Evolutionary conservation across 2,888 invertebrate genomes (phyloP).

Genomic region (Panorpa germanica): DNA sequence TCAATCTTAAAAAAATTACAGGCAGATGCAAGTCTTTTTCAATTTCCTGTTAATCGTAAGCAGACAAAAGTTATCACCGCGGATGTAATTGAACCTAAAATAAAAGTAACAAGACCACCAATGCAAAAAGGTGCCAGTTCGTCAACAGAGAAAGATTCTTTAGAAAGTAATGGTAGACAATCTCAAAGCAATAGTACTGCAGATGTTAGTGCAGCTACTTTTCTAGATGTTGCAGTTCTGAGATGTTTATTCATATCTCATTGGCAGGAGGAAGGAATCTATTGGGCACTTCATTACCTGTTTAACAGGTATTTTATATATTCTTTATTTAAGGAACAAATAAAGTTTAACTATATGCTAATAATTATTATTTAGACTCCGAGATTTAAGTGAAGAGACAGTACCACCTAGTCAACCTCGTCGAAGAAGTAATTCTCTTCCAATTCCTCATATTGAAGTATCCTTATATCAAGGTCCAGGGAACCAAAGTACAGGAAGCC

Average conservation of each 20-base stretch:
- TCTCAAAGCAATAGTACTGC: constrained; percentile 13
- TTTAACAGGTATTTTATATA: constrained; percentile 50
- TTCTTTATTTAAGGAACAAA: constrained; percentile 3
- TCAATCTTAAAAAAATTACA: constrained; percentile 16
- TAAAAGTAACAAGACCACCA: constrained; percentile 5
- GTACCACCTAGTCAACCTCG: constrained; percentile 60
- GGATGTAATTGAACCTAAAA: no score
- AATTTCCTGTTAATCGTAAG: constrained; percentile 25
- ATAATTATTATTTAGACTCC: constrained; percentile 34
- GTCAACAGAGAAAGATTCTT: constrained; percentile 61
- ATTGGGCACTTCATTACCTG: constrained; percentile 88
- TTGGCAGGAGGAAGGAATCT: constrained; percentile 97
- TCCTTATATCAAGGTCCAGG: constrained; percentile 65
- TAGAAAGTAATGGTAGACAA: constrained; percentile 32
- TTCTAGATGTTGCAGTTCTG: constrained; percentile 89
- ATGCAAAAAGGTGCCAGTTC: no score
- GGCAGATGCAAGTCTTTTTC: constrained; percentile 66
- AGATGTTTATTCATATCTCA: constrained; percentile 89
- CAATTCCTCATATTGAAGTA: constrained; percentile 83
- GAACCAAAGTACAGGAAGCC: constrained; percentile 24
- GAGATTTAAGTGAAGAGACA: constrained; percentile 74
- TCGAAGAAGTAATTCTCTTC: constrained; percentile 79
- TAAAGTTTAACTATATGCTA: neutral
- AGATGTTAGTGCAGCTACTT: constrained; percentile 71
- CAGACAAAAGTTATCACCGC: no score